phyloP scores from a whole-genome alignment of 2,888 invertebrate genomes.

The Megastigmus dorsalis region DNA sequence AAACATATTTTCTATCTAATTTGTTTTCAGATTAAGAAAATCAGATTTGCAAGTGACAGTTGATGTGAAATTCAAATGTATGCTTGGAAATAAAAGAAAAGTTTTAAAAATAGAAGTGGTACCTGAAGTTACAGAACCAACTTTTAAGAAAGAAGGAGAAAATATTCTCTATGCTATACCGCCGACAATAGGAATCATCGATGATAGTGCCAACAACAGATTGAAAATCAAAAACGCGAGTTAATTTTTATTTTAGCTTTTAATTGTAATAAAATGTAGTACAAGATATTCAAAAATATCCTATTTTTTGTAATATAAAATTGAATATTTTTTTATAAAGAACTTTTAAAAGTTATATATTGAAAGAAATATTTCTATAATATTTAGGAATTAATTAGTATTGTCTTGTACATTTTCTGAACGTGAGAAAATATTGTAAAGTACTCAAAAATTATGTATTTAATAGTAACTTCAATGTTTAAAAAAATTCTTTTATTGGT shows the following conservation, averaged over 20 bases:
- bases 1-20: no score
- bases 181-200: slow-evolving; percentile 75
- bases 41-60: slow-evolving; percentile 85
- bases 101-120: slow-evolving; percentile 79
- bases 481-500: slow-evolving; percentile 1
- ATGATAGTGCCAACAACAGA: slow-evolving; percentile 71
- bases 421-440: slow-evolving; percentile 10
- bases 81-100: slow-evolving; percentile 87
- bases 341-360: slow-evolving; percentile 44
- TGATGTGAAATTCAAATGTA: slow-evolving; percentile 84
- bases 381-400: slow-evolving; percentile 7
- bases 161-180: slow-evolving; percentile 76
- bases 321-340: slow-evolving; percentile 50
- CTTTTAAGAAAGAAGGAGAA: slow-evolving; percentile 76
- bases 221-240: slow-evolving; percentile 75
- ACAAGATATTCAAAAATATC: slow-evolving; percentile 48
- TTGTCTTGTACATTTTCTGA: slow-evolving; percentile 29
- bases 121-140: slow-evolving; percentile 75
- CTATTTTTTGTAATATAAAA: slow-evolving; percentile 52
- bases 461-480: not conserved
- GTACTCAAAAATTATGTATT: slow-evolving; percentile 15
- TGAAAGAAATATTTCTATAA: slow-evolving; percentile 21
- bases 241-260: slow-evolving; percentile 55
- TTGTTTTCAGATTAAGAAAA: slow-evolving; percentile 79
- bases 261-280: slow-evolving; percentile 29